Evolutionary conservation across 1,140 invertebrate genomes (phyloP).

Genomic region (Diorhabda elongata): DNA sequence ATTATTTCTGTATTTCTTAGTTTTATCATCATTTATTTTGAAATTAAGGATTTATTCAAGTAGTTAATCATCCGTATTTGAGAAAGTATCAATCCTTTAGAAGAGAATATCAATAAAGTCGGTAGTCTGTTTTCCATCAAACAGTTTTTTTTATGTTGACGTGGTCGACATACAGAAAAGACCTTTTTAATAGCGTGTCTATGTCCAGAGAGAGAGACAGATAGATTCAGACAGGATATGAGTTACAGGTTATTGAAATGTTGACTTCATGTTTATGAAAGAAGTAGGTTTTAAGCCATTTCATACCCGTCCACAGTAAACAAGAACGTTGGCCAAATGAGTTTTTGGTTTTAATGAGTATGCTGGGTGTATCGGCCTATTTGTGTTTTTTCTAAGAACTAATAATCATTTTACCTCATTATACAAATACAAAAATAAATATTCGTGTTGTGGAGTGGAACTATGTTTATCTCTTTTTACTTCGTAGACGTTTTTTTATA

Average conservation of each 20-base stretch:
- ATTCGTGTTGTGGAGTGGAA: too few species aligned
- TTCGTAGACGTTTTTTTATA: too few species aligned
- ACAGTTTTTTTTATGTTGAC: conserved; percentile 15
- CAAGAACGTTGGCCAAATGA: conserved; percentile 25
- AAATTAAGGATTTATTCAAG: neutral
- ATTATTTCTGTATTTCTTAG: neutral
- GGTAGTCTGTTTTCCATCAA: conserved; percentile 14
- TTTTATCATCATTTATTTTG: neutral
- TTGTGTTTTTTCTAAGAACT: neutral
- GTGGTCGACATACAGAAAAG: conserved; percentile 11
- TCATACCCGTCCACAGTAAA: conserved; percentile 24
- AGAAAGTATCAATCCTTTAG: neutral
- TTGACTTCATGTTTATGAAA: conserved; percentile 42
- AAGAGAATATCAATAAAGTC: neutral
- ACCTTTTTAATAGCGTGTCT: conserved; percentile 19
- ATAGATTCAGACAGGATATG: conserved; percentile 33
- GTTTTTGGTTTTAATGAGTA: conserved; percentile 31
- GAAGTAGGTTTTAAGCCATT: conserved; percentile 37
- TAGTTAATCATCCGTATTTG: neutral
- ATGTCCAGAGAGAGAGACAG: conserved; percentile 12
- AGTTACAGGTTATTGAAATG: conserved; percentile 41
- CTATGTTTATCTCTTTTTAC: too few species aligned
- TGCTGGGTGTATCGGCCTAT: neutral
- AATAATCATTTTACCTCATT: too few species aligned
- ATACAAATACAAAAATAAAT: too few species aligned